These are phyloP conservation scores for Oscheius sp. DNA, from an alignment of 2,888 invertebrate genomes.

Conservation along the genomic window DNA sequence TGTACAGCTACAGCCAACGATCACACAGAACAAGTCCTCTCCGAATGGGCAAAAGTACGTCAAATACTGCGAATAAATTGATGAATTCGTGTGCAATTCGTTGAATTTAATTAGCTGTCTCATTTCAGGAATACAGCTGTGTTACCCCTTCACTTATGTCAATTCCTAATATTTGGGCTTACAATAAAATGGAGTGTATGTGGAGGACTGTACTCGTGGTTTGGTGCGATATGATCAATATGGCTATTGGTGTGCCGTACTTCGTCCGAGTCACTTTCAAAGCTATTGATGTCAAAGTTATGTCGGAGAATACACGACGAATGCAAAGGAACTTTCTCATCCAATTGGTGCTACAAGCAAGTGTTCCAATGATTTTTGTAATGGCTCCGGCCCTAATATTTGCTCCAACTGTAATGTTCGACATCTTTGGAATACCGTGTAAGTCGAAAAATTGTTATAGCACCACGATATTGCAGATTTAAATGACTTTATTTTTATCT, in stretches of 20 bases:
- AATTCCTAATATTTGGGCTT: not conserved
- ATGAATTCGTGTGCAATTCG: no score
- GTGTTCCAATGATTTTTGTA: not conserved
- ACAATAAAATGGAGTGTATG: not conserved
- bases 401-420: not conserved
- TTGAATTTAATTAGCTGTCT: no score
- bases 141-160: not conserved
- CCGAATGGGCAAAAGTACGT: no score
- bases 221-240: not conserved
- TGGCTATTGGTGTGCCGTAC: not conserved
- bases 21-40: no score
- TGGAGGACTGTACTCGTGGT: not conserved
- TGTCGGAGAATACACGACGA: not conserved
- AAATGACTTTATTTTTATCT: not conserved
- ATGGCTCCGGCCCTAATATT: not conserved
- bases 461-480: not conserved
- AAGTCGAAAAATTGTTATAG: not conserved
- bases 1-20: no score
- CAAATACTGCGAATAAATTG: no score
- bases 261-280: not conserved
- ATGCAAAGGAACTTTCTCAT: not conserved
- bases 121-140: no score
- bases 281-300: not conserved
- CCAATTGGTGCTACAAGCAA: not conserved
- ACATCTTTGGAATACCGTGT: not conserved